These are phyloP conservation scores for Puma concolor DNA, from an alignment of 2,113 vertebrate species.

Conservation along the genomic window DNA sequence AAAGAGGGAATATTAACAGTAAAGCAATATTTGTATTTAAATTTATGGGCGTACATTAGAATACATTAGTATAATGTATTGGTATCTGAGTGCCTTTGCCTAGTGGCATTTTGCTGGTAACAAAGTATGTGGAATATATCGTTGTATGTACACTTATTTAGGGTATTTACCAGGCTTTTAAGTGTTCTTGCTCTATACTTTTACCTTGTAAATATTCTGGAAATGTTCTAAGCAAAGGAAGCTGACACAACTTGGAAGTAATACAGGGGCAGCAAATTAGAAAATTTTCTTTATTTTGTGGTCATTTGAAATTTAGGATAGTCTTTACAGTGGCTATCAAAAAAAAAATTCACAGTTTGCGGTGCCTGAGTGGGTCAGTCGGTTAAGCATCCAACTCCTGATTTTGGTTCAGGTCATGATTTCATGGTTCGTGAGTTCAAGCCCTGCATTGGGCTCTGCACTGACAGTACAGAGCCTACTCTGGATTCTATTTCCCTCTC, in stretches of 20 bases:
- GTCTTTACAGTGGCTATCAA: constrained; percentile 20
- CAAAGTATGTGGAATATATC: neutral
- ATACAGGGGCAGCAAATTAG: neutral
- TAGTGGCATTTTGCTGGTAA: constrained; percentile 7
- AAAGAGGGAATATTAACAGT: neutral
- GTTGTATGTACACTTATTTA: neutral
- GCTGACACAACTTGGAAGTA: neutral
- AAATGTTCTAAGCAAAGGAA: constrained; percentile 21
- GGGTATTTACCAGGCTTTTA: neutral
- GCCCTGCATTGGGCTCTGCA: too few species aligned
- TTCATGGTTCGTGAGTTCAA: too few species aligned
- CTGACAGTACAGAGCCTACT: too few species aligned
- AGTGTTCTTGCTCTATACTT: neutral
- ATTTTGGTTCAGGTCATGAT: too few species aligned
- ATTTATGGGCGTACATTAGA: neutral
- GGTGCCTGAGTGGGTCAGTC: neutral
- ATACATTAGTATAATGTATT: neutral
- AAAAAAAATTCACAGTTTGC: neutral
- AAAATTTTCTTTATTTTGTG: constrained; percentile 37
- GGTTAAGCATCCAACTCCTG: too few species aligned
- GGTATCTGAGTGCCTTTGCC: neutral
- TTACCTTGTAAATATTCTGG: constrained; percentile 12
- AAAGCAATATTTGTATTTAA: constrained; percentile 9
- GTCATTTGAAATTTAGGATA: neutral
- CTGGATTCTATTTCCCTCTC: too few species aligned